Conservation (phyloP, 2,888 invertebrate genomes). For the Patella depressa region DNA sequence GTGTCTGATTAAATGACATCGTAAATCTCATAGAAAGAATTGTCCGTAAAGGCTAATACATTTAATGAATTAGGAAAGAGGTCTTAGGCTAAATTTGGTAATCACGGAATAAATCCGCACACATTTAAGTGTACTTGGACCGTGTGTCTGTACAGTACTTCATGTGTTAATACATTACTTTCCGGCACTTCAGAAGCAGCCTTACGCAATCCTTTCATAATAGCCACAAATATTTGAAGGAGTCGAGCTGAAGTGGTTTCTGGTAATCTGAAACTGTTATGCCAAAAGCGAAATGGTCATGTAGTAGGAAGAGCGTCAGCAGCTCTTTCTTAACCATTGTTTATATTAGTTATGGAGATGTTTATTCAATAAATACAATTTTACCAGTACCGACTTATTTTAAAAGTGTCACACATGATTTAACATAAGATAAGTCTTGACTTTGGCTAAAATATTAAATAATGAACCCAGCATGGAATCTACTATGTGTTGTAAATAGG, state of each 20-base stretch:
- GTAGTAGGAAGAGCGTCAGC: not conserved
- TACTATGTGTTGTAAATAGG: too few species aligned
- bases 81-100: slow-evolving; percentile 5
- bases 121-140: slow-evolving; percentile 1
- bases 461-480: too few species aligned
- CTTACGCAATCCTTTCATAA: slow-evolving; percentile 9
- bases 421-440: too few species aligned
- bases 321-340: not conserved
- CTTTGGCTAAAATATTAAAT: too few species aligned
- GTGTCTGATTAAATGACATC: too few species aligned
- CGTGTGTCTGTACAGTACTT: slow-evolving; percentile 1
- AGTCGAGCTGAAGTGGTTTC: not conserved
- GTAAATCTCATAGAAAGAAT: not conserved
- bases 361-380: too few species aligned
- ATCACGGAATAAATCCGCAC: slow-evolving; percentile 1
- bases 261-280: slow-evolving; percentile 5
- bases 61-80: slow-evolving; percentile 10
- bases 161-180: slow-evolving; percentile 10
- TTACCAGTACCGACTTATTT: too few species aligned
- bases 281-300: slow-evolving; percentile 7
- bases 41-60: not conserved
- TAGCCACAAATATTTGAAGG: slow-evolving; percentile 5
- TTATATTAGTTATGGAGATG: too few species aligned
- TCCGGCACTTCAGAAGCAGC: slow-evolving; percentile 4
- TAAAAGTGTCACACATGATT: too few species aligned